Conservation (phyloP, 2,797 vertebrate genomes). For the Apodemus agrarius region DNA sequence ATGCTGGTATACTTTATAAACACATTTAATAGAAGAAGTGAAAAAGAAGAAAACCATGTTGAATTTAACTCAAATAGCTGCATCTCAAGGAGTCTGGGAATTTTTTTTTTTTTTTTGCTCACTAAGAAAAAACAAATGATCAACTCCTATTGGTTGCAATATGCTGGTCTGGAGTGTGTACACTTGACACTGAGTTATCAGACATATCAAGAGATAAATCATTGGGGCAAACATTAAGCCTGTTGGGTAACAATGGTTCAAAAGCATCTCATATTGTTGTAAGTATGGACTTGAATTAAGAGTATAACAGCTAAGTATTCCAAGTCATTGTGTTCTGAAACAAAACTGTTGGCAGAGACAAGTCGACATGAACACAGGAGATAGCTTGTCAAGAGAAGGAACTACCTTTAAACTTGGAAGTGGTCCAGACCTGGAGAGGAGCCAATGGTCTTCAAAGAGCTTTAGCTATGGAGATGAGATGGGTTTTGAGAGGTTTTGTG, state of each 20-base stretch:
- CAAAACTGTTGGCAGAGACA: background rate
- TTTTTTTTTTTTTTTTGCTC: background rate
- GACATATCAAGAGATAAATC: background rate
- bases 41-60: background rate
- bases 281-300: background rate
- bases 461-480: background rate
- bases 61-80: background rate
- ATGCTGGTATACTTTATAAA: background rate
- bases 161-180: background rate
- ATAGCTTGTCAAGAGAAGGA: background rate
- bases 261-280: background rate
- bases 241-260: background rate
- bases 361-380: background rate
- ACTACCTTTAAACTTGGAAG: background rate
- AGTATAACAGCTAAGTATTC: background rate
- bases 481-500: background rate
- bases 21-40: background rate
- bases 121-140: background rate
- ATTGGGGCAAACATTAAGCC: background rate
- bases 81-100: background rate
- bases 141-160: background rate
- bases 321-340: background rate
- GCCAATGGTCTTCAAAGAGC: background rate
- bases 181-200: background rate
- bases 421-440: background rate